Percentiles rank a stretch among this genome's conserved stretches.
phyloP scores from a whole-genome alignment of 2,797 vertebrate genomes.

The Dallia pectoralis region DNA sequence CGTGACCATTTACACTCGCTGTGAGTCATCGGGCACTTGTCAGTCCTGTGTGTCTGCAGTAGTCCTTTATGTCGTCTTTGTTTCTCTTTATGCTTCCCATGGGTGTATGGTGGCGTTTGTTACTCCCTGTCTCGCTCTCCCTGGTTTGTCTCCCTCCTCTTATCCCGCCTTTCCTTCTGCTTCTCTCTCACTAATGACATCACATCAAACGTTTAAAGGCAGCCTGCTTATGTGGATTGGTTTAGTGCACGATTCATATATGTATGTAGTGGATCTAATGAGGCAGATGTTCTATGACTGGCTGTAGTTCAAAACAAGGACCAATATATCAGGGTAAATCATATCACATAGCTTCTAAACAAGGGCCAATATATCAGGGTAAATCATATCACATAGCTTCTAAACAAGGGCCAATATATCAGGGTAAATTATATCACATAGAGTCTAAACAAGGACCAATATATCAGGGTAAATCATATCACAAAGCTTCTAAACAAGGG shows the following conservation, averaged over 20 bases:
- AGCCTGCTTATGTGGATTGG: neutral
- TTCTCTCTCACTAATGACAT: neutral
- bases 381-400: neutral
- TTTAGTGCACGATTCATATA: neutral
- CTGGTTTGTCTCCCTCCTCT: neutral
- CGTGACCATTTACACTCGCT: neutral
- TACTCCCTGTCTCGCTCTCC: neutral
- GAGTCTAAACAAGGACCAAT: neutral
- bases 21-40: neutral
- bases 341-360: neutral
- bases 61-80: neutral
- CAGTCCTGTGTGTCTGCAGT: neutral
- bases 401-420: neutral
- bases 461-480: neutral
- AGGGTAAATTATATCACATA: neutral
- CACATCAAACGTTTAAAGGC: neutral
- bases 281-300: conserved; percentile 6
- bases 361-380: neutral
- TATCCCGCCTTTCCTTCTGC: neutral
- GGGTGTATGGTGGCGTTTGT: neutral
- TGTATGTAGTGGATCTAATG: neutral
- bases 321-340: neutral
- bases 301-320: neutral
- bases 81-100: neutral
- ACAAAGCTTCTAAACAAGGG: neutral